Conservation (phyloP, 1,140 invertebrate genomes). For the Cardiocondyla obscurior region DNA sequence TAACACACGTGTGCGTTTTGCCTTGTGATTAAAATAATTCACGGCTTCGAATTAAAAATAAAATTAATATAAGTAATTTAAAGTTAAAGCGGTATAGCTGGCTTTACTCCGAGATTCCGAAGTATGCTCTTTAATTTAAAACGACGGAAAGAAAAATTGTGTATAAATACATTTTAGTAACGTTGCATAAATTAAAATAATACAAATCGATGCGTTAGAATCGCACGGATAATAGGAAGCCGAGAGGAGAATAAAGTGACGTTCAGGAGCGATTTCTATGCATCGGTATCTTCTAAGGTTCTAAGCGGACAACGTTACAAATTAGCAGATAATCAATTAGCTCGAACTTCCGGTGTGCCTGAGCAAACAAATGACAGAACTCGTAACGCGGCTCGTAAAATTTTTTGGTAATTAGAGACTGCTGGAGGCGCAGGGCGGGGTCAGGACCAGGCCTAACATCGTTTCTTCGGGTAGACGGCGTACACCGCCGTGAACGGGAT, state of each 20-base stretch:
- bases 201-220: neutral
- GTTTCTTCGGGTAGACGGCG: conserved; percentile 43
- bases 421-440: conserved; percentile 58
- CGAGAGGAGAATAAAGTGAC: no score
- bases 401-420: conserved; percentile 78
- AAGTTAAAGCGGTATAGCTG: no score
- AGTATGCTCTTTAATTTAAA: neutral
- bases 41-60: neutral
- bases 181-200: conserved; percentile 17
- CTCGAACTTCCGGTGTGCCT: conserved; percentile 75
- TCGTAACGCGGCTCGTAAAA: conserved; percentile 74
- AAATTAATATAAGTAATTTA: neutral
- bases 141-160: neutral
- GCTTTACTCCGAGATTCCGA: no score
- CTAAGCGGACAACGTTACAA: conserved; percentile 73
- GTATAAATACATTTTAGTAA: no score
- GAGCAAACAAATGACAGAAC: conserved; percentile 77
- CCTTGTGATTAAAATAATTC: neutral
- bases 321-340: conserved; percentile 80
- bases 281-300: conserved; percentile 26
- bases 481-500: neutral
- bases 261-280: neutral
- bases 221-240: no score
- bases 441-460: conserved; percentile 38
- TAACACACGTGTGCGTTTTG: neutral